Conservation (phyloP, 2,888 invertebrate species). For the Trissonchulus sp. region DNA sequence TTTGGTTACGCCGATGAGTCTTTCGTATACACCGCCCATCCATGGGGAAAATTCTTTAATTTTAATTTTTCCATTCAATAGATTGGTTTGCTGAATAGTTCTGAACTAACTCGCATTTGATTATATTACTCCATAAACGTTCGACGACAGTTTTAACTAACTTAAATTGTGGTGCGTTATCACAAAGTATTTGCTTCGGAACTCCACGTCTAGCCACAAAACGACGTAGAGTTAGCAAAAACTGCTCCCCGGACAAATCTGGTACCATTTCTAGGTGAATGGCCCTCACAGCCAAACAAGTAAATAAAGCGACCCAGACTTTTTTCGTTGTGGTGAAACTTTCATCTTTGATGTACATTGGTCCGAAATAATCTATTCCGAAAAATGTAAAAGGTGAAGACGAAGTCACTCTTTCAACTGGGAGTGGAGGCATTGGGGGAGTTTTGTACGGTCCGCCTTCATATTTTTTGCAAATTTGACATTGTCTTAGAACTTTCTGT, state of each 20-base stretch:
- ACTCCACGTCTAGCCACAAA: conserved; percentile 50
- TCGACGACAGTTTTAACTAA: conserved; percentile 47
- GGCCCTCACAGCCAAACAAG: conserved; percentile 52
- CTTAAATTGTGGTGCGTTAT: conserved; percentile 54
- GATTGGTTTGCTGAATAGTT: no score
- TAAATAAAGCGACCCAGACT: conserved; percentile 50
- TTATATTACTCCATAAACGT: conserved; percentile 34
- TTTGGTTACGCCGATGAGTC: no score
- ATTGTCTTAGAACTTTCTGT: no score
- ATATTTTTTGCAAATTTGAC: no score
- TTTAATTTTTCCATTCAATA: no score
- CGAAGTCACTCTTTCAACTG: no score
- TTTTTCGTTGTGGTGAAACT: no score
- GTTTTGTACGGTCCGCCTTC: no score
- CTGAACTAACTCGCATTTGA: no score
- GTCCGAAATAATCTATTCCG: conserved; percentile 53
- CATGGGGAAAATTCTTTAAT: no score
- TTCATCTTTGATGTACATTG: conserved; percentile 45
- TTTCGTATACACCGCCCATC: no score
- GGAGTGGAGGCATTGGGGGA: no score
- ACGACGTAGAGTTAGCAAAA: conserved; percentile 46
- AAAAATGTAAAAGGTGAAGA: conserved; percentile 33
- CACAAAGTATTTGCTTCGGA: conserved; percentile 47
- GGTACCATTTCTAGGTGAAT: conserved; percentile 52
- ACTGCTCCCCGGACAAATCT: conserved; percentile 44